A percentile compares a stretch with the other conserved stretches of the same genome.
These are phyloP conservation scores for Acanthosoma haemorrhoidale DNA, from an alignment of 2,888 invertebrate genomes.

Conservation along the genomic window DNA sequence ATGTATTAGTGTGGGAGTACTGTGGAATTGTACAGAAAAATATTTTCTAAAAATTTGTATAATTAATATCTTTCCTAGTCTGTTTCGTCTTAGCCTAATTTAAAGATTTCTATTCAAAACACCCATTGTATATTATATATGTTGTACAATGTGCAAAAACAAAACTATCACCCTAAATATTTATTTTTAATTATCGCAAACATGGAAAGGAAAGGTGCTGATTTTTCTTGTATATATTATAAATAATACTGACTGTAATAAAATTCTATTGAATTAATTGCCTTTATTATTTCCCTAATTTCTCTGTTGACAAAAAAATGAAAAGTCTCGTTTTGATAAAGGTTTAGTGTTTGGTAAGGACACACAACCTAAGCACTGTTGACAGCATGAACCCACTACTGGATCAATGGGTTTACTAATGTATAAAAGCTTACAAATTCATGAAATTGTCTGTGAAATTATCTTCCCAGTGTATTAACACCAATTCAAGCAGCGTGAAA, in stretches of 20 bases:
- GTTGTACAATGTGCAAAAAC: not conserved
- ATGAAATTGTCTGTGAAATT: too few relatives aligned
- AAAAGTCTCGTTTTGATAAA: too few relatives aligned
- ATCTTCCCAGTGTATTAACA: too few relatives aligned
- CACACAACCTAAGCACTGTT: too few relatives aligned
- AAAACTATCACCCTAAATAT: too few relatives aligned
- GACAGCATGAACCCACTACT: too few relatives aligned
- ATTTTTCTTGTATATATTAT: not conserved
- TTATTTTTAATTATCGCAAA: not conserved
- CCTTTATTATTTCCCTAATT: not conserved
- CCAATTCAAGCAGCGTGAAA: too few relatives aligned
- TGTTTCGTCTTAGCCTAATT: conserved; percentile 11
- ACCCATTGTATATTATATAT: not conserved
- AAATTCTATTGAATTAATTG: not conserved
- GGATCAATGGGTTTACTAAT: too few relatives aligned
- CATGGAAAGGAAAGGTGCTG: not conserved
- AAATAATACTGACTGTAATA: not conserved
- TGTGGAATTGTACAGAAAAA: not conserved
- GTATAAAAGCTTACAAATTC: too few relatives aligned
- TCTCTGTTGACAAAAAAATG: too few relatives aligned
- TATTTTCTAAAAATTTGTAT: conserved; percentile 7
- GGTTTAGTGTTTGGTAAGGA: too few relatives aligned
- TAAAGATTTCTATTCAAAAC: not conserved
- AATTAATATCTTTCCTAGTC: not conserved
- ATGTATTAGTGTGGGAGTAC: not conserved